Conservation (phyloP, 2,888 invertebrate genomes). For the Agrotis clavis region DNA sequence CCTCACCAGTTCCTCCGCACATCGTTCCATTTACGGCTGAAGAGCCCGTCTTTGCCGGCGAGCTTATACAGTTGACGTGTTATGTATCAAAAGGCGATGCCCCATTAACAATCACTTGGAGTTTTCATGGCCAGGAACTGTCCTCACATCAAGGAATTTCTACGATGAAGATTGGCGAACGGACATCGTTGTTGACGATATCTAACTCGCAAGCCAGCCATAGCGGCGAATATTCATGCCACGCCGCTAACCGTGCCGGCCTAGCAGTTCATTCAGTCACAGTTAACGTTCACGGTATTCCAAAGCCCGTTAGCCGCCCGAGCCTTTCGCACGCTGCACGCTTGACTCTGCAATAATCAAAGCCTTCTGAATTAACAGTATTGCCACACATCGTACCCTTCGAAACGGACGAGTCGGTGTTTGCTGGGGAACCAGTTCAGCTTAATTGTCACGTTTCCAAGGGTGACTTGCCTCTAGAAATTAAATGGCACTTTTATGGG, state of each 20-base stretch:
- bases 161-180: constrained; percentile 91
- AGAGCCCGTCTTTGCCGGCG: constrained; percentile 92
- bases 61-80: constrained; percentile 92
- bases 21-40: constrained; percentile 92
- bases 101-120: constrained; percentile 94
- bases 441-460: constrained; percentile 93
- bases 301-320: constrained; percentile 63
- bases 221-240: constrained; percentile 94
- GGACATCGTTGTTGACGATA: constrained; percentile 93
- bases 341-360: constrained; percentile 86
- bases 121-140: constrained; percentile 92
- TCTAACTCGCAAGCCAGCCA: constrained; percentile 92
- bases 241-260: constrained; percentile 93
- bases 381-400: constrained; percentile 93
- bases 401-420: constrained; percentile 92
- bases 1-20: constrained; percentile 91
- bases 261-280: constrained; percentile 91
- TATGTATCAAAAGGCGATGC: constrained; percentile 93
- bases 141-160: constrained; percentile 90
- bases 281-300: constrained; percentile 93
- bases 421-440: constrained; percentile 93
- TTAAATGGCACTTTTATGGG: constrained; percentile 94
- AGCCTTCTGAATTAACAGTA: constrained; percentile 91
- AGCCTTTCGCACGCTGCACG: constrained; percentile 88
- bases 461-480: constrained; percentile 94